Evolutionary conservation across 2,888 invertebrate species (phyloP), one percentile per base, ranked within the genome.

Genomic region (Drosophila mercatorum): DNA sequence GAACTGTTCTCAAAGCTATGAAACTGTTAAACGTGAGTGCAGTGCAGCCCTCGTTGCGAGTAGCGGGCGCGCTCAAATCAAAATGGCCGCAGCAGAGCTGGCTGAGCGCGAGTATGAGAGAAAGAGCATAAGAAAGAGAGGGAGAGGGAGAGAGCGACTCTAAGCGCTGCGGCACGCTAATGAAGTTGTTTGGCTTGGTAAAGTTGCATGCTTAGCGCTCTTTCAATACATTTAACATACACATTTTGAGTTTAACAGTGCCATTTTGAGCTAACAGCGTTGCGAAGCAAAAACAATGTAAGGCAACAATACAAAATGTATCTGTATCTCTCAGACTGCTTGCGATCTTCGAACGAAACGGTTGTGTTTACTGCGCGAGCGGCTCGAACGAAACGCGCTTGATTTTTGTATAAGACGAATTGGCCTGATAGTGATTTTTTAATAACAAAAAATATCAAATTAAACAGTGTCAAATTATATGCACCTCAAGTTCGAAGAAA

Each of bases 41-140:
- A 41, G 17, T 70, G 77, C 53, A 71, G 77, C 80, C 80, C 80
- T 80, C 55, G 77, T 52, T 64, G 61, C 12, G 61, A 67, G 55
- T 63, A 75, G 58, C 59, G 61, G 56, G 57, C 51, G 59, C 66
- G 62, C 75, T 72, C 72, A 90, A 91, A 89, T 84, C 92, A 92
- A 92, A 92, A 92, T 92, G 92, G 92, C 92, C 92, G 92, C 81
- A 84, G 66, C 70, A 75, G 77, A 69, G 65, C 60, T 68, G 71
- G 62, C 59, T 63, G 72, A 49, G 31, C 36, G 38, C 11, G 38
- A 53, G 38, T 41, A 34, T 36, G 51, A 55, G 63, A 56, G 59
- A 59, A 7, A 6, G 63, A 58, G 59, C 62, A 34, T 34, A 34
- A 34, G 8, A 34, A 53, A 49, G 70, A 70, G 53, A 49, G 59